A percentile compares a stretch with the other conserved stretches of the same genome.
Conservation (phyloP, 92 coral and sea anemone species). For the Actinostola sp. region DNA sequence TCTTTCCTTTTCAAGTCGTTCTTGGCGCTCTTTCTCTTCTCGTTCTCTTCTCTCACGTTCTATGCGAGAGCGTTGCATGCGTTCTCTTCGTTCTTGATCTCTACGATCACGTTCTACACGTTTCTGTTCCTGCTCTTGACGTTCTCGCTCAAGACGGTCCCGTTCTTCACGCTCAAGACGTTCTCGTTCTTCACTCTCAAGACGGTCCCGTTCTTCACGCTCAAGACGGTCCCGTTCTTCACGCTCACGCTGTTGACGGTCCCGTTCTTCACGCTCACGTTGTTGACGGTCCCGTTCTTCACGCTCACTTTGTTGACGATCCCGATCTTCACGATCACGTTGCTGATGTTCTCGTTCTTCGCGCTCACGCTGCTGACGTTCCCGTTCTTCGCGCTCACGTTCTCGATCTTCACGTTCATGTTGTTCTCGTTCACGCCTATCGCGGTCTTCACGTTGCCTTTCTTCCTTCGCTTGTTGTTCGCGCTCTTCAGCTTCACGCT, state of each 20-base stretch:
- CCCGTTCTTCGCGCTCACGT: slow-evolving; percentile 48
- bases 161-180: slow-evolving; percentile 49
- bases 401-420: slow-evolving; percentile 49
- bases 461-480: slow-evolving; percentile 48
- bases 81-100: slow-evolving; percentile 42
- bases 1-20: slow-evolving; percentile 53
- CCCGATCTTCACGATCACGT: slow-evolving; percentile 51
- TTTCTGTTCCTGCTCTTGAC: slow-evolving; percentile 53
- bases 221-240: slow-evolving; percentile 45
- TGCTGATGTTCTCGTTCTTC: slow-evolving; percentile 61
- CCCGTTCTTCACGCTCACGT: slow-evolving; percentile 60
- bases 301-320: slow-evolving; percentile 46
- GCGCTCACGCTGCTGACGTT: slow-evolving; percentile 55
- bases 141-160: slow-evolving; percentile 68
- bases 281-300: slow-evolving; percentile 55
- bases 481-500: slow-evolving; percentile 51
- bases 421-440: slow-evolving; percentile 49
- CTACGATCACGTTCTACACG: slow-evolving; percentile 67
- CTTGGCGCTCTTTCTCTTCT: slow-evolving; percentile 58
- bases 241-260: slow-evolving; percentile 52
- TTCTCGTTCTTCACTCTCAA: slow-evolving; percentile 56
- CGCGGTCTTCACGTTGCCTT: slow-evolving; percentile 58
- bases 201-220: slow-evolving; percentile 66
- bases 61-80: slow-evolving; percentile 45
- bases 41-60: slow-evolving; percentile 52